phyloP scores from a whole-genome alignment of 2,113 vertebrate genomes.

The Oncorhynchus keta region DNA sequence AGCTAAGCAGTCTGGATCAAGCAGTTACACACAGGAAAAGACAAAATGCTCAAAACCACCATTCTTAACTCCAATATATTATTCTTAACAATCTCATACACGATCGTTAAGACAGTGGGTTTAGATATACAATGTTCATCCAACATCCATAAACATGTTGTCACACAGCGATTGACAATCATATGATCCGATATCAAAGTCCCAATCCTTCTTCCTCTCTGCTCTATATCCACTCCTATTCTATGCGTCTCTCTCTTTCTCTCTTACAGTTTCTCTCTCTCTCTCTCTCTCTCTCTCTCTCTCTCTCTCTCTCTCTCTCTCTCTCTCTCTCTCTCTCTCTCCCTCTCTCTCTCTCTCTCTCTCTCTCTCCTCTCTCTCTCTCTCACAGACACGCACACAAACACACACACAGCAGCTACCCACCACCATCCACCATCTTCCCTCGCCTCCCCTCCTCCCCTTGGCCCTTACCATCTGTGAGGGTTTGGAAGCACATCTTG shows the following conservation, averaged over 20 bases:
- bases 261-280: no score
- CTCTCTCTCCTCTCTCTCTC: neutral
- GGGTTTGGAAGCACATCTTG: conserved; percentile 99
- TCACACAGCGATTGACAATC: neutral
- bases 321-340: neutral
- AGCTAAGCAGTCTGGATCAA: conserved; percentile 68
- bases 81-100: neutral
- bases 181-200: no score
- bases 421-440: neutral
- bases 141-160: neutral
- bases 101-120: conserved; percentile 27
- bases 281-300: neutral
- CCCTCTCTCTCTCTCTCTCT: neutral
- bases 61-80: conserved; percentile 21
- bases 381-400: conserved; percentile 7
- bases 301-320: neutral
- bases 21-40: conserved; percentile 62
- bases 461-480: conserved; percentile 88
- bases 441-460: conserved; percentile 22
- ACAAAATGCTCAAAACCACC: conserved; percentile 43
- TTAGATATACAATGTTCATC: conserved; percentile 22
- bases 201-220: no score
- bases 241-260: no score
- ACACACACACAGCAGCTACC: conserved; percentile 10
- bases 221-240: no score